Conservation (phyloP, 2,888 invertebrate species). For the Protodeltote pygarga region DNA sequence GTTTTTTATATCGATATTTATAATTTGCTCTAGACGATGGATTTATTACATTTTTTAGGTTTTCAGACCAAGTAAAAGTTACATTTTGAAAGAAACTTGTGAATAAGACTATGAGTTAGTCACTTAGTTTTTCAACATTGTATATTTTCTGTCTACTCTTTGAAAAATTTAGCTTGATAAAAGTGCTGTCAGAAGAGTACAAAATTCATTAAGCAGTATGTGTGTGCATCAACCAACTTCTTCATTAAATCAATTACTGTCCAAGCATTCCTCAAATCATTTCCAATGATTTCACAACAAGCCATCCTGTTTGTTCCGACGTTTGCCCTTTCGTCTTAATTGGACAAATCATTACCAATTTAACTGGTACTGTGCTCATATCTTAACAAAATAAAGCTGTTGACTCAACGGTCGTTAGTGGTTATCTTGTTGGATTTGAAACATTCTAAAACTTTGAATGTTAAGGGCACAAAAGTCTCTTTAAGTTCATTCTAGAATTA, state of each 20-base stretch:
- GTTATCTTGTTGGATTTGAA: slow-evolving; percentile 39
- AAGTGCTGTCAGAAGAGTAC: slow-evolving; percentile 18
- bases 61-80: too few species aligned
- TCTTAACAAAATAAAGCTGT: slow-evolving; percentile 71
- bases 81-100: too few species aligned
- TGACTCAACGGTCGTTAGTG: slow-evolving; percentile 56
- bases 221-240: slow-evolving; percentile 40
- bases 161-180: slow-evolving; percentile 19
- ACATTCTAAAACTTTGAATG: slow-evolving; percentile 23
- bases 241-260: slow-evolving; percentile 46
- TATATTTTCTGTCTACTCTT: not conserved
- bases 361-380: slow-evolving; percentile 61
- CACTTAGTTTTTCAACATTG: not conserved
- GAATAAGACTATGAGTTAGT: too few species aligned
- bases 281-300: slow-evolving; percentile 64
- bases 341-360: slow-evolving; percentile 80
- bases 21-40: too few species aligned
- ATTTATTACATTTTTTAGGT: too few species aligned
- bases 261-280: slow-evolving; percentile 48
- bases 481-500: slow-evolving; percentile 8
- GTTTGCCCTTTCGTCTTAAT: slow-evolving; percentile 73
- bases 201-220: slow-evolving; percentile 33
- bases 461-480: slow-evolving; percentile 20
- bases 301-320: slow-evolving; percentile 49
- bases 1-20: not conserved